A percentile compares a stretch with the other conserved stretches of the same genome.
Evolutionary conservation across 1,140 invertebrate species (phyloP).

Genomic region (Zaprionus taronus): DNA sequence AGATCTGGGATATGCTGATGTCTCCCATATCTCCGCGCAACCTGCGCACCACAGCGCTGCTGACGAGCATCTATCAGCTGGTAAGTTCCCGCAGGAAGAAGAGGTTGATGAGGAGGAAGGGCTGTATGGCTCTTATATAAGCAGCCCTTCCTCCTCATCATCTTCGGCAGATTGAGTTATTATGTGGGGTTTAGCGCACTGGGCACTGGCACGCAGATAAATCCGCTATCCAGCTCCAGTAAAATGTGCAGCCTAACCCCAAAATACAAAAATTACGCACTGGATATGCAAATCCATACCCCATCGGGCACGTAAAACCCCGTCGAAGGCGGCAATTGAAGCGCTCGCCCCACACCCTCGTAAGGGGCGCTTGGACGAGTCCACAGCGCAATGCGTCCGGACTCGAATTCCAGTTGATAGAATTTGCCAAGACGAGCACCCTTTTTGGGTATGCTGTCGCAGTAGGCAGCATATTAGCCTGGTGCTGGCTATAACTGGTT

Average conservation of each 20-base stretch:
- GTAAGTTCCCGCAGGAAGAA: slow-evolving; percentile 55
- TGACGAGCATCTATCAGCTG: slow-evolving; percentile 80
- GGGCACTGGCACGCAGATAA: slow-evolving; percentile 53
- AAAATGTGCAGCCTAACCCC: slow-evolving; percentile 63
- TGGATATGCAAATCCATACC: slow-evolving; percentile 84
- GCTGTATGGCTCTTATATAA: too few relatives aligned
- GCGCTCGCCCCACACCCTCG: slow-evolving; percentile 50
- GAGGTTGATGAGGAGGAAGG: too few relatives aligned
- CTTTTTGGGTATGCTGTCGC: slow-evolving; percentile 40
- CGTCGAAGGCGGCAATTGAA: slow-evolving; percentile 63
- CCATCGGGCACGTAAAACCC: slow-evolving; percentile 66
- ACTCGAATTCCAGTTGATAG: slow-evolving; percentile 16
- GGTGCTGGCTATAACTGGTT: slow-evolving; percentile 40
- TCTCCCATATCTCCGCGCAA: slow-evolving; percentile 76
- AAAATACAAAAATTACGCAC: slow-evolving; percentile 78
- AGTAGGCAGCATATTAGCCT: rapidly evolving
- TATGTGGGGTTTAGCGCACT: slow-evolving; percentile 63
- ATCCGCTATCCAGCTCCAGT: slow-evolving; percentile 43
- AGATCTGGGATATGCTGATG: slow-evolving; percentile 66
- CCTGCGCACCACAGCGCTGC: slow-evolving; percentile 72
- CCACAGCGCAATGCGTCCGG: slow-evolving; percentile 76
- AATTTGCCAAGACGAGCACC: slow-evolving; percentile 72
- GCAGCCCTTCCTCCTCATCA: too few relatives aligned
- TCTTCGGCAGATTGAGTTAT: slow-evolving; percentile 9
- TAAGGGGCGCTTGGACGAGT: slow-evolving; percentile 39